Conservation (phyloP, 92 coral and sea anemone genomes). For the Micromussa lordhowensis region DNA sequence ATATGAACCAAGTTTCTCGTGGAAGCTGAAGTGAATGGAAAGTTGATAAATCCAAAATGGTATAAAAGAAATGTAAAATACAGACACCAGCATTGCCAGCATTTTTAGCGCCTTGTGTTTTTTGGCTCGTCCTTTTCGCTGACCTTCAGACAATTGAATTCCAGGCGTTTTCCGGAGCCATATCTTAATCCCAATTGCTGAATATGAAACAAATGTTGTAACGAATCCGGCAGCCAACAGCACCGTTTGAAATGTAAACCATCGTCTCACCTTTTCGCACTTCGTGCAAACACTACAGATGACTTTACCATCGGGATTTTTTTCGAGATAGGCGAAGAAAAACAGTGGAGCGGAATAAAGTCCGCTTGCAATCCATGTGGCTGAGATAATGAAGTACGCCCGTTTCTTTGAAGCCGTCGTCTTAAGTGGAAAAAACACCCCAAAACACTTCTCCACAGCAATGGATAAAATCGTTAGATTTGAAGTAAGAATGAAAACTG, state of each 20-base stretch:
- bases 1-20: conserved; percentile 7
- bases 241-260: conserved; percentile 30
- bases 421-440: conserved; percentile 25
- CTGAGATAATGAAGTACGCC: background rate
- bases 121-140: background rate
- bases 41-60: conserved; percentile 38
- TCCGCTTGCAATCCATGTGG: conserved; percentile 26
- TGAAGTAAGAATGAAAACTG: background rate
- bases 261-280: conserved; percentile 12
- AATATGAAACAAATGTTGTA: background rate
- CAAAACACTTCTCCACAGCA: conserved; percentile 28
- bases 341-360: conserved; percentile 15
- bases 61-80: conserved; percentile 34
- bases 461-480: conserved; percentile 33
- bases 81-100: conserved; percentile 21
- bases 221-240: conserved; percentile 13
- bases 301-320: background rate
- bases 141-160: background rate
- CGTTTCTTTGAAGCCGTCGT: conserved; percentile 15
- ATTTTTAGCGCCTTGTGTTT: conserved; percentile 11
- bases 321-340: conserved; percentile 8
- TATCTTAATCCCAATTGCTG: conserved; percentile 31
- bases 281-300: background rate
- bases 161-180: conserved; percentile 16
- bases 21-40: background rate